These are phyloP conservation scores for Drosophila oshimai DNA, from an alignment of 1,140 invertebrate genomes.

Conservation along the genomic window DNA sequence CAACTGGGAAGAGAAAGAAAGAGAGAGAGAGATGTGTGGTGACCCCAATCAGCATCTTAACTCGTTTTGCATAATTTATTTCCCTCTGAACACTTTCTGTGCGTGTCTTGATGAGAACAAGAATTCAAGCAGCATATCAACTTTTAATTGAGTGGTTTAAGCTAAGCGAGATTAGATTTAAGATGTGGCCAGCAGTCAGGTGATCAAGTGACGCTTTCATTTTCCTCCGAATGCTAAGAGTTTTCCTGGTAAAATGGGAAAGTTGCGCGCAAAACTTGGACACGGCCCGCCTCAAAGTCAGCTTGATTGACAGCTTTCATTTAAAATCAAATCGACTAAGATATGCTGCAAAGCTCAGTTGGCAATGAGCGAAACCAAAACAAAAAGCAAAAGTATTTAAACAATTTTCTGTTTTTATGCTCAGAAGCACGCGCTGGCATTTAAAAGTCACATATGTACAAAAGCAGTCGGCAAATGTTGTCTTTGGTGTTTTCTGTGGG, in stretches of 20 bases:
- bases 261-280: slow-evolving; percentile 49
- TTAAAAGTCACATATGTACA: slow-evolving; percentile 37
- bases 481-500: slow-evolving; percentile 42
- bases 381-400: slow-evolving; percentile 68
- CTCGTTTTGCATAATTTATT: slow-evolving; percentile 72
- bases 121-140: neutral
- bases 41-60: slow-evolving; percentile 56
- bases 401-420: slow-evolving; percentile 47
- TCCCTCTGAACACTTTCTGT: slow-evolving; percentile 34
- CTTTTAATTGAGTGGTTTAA: slow-evolving; percentile 37
- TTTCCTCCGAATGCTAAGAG: slow-evolving; percentile 49
- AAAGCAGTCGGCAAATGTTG: slow-evolving; percentile 5
- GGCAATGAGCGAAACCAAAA: neutral
- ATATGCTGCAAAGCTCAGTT: slow-evolving; percentile 41
- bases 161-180: neutral
- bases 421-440: slow-evolving; percentile 29
- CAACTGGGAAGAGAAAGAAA: slow-evolving; percentile 1
- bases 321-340: slow-evolving; percentile 74
- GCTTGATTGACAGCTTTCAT: slow-evolving; percentile 79
- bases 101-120: slow-evolving; percentile 32
- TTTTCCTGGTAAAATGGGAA: slow-evolving; percentile 77
- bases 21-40: slow-evolving; percentile 1
- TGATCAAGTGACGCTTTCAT: slow-evolving; percentile 72
- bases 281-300: slow-evolving; percentile 49
- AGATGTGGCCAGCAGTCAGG: slow-evolving; percentile 3